Base-by-base conservation (phyloP, 2,113 vertebrate genomes). In the Xenopus tropicalis region DNA sequence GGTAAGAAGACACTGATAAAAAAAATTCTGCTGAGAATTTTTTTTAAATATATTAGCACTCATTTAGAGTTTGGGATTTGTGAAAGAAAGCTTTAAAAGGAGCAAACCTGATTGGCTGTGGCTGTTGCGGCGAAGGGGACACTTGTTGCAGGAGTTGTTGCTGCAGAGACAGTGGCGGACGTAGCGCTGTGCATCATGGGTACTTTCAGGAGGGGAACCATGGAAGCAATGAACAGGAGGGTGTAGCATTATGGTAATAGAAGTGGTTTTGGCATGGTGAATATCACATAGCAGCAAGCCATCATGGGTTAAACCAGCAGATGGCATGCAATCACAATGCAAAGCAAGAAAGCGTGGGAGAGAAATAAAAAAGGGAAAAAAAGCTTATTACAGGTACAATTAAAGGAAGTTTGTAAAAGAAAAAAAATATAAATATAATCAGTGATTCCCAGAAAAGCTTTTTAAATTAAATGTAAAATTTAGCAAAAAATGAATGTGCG, bases 41-140 rank as follows among this genome's bases (percentile, higher is more conserved):
- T 92, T 86, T 74, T 78, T 83, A 64, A 69, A 85, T 88, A 88
- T 91, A 86, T 37, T 8, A 91, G 93, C 81, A 93, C 95, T 97
- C 94, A 93, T 98, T 97, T 94, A 95, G 95, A 98, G 94, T 96
- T 98, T 81, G 92, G 94, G 95, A 92, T 92, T 92, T 87, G 95
- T 97, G 96, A 98, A 94, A 98, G 94, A 97, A 96, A 98, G 96
- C 96, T 96, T 96, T 98, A 96, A 97, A 98, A 98, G 94, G 94
- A 96, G 96, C 97, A 98, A 99, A 99, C 97, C 97, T 99, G 97
- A 98, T 98, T 99, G 95, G 96, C 95, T 96, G 96, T 91, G 93
- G 96, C 93, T 93, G 94, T 89, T 93, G 94, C 94, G 93, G 97
- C 97, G 96, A 98, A 99, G 96, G 96, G 96, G 92, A 95, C 94